phyloP scores from a whole-genome alignment of 2,797 vertebrate species.

The Eulemur albifrons region DNA sequence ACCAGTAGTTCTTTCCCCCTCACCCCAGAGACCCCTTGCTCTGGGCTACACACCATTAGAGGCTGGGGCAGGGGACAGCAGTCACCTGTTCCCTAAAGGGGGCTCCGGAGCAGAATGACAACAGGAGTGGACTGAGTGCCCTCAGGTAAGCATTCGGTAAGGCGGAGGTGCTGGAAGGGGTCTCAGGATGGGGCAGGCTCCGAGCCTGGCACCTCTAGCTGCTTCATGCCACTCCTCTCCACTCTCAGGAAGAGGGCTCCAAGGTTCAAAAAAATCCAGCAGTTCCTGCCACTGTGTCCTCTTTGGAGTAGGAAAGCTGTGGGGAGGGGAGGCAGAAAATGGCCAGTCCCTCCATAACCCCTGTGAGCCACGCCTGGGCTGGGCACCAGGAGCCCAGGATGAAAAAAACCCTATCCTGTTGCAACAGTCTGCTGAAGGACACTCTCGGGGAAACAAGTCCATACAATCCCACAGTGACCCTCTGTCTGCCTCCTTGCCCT shows the following conservation, averaged over 20 bases:
- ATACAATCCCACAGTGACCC: neutral
- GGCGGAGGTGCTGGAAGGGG: neutral
- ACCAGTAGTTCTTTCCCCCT: neutral
- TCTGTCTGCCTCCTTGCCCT: neutral
- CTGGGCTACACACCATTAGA: neutral
- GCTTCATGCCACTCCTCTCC: neutral
- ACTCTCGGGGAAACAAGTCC: neutral
- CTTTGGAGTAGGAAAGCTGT: neutral
- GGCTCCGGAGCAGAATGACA: neutral
- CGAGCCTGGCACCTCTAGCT: too few relatives aligned
- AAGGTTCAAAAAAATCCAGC: neutral
- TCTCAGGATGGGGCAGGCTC: rapidly evolving
- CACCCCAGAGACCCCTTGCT: neutral
- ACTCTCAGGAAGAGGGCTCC: neutral
- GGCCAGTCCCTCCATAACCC: neutral
- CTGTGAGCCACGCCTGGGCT: neutral
- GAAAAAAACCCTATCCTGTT: neutral
- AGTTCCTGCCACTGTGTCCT: neutral
- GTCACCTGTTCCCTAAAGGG: neutral
- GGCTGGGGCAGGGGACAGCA: neutral
- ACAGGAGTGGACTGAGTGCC: neutral
- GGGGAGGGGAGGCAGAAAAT: neutral
- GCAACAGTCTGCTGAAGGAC: neutral
- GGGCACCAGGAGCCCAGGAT: neutral
- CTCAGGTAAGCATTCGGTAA: neutral